Evolutionary conservation across 2,888 invertebrate species (phyloP), one percentile per base, ranked within the genome.

Genomic region (Drosophila affinis): DNA sequence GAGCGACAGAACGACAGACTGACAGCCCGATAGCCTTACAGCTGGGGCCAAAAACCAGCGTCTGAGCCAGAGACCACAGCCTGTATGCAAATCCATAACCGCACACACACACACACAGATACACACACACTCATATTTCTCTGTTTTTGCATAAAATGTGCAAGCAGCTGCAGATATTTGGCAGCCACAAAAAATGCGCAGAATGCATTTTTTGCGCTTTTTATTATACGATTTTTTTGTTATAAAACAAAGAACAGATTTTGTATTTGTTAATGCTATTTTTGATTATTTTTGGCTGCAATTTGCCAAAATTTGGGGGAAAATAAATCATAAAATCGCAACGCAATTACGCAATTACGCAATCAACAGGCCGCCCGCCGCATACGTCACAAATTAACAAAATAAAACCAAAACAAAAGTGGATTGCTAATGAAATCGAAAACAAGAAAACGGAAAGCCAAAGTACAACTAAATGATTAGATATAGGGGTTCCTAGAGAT

Each of bases 101-200:
- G 14, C 34, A 5, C 39, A 39, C 39, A 39, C 14, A 39, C 14
- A 39, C 2, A 12, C 12, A 14, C 5, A 12, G 0, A 39, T 7
- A 39, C n/a, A 39, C 14, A 39, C 4, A 12, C 12, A 14, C 5
- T 4, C 5, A 5, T 6, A n/a, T 27, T n/a, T 51, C 24, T 14
- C 47, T 18, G 47, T 6, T 39, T 6, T 39, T 68, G 55, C 62
- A 71, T 85, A 76, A 85, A 85, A 85, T 83, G 72, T 82, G 86
- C 85, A 76, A 85, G 74, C 82, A 83, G 85, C 82, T 83, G 82
- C 82, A 83, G 65, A 72, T 78, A 74, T 79, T 81, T 81, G 81
- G 79, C 81, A 83, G 69, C 60, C 62, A 46, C 49, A 57, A 60
- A 59, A 71, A 71, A 65, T 72, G 48, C 59, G 32, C 56, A 47